Base-by-base conservation (phyloP, 2,888 invertebrate species). In the Drosophila kuntzei region DNA sequence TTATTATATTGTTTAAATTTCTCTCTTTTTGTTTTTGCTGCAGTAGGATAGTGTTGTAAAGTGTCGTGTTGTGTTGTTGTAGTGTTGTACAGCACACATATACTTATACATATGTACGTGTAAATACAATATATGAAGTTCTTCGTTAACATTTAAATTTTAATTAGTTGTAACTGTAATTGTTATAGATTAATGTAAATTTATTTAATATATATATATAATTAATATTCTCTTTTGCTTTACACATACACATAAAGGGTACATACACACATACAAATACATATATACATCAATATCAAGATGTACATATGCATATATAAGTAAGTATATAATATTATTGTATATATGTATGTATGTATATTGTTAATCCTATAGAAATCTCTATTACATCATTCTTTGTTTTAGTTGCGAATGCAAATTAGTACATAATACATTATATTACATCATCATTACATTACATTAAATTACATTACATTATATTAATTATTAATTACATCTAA, bases 401-500 rank as follows among this genome's bases (percentile, higher is more conserved):
- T 76, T 80, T 83, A 70, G 68, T 88, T 83, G 84, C 88, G 80
- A 80, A 55, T 80, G 86, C 87, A 80, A 87, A 76, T 54, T 39
- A 41, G 27, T 54, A 60, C 60, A 74, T 65, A 44, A 41, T 72
- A 51, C 37, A 72, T 60, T 70, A 63, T 55, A 73, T 36, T 41
- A 41, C 41, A 41, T 41, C 39, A 39, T 39, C 34, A 43, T 43
- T 57, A 60, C 51, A 67, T 55, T 73, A 64, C 47, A 58, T 47
- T 50, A 32, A 43, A 75, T 57, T 44, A 53, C 59, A 60, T 32
- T n/a, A n/a, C n/a, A n/a, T n/a, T n/a, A n/a, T n/a, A n/a, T n/a
- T n/a, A n/a, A n/a, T n/a, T n/a, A n/a, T n/a, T 43, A 43, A 75
- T 57, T 44, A 53, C 59, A 60, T 32, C 37, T 50, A 50, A 55